Conservation (phyloP, 2,113 vertebrate genomes). For the Oreochromis spilurus region DNA sequence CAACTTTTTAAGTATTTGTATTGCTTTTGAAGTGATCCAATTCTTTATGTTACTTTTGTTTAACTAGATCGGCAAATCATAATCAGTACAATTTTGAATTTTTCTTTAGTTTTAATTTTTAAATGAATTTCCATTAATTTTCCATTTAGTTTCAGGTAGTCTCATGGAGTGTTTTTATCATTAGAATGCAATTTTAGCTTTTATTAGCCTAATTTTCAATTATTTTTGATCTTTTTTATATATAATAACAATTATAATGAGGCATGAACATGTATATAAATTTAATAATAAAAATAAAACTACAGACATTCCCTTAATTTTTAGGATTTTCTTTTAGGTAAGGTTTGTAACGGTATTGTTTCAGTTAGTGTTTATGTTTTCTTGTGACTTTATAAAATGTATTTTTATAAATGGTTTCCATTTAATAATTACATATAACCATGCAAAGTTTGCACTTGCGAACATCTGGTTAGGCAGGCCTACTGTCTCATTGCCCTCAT, state of each 20-base stretch:
- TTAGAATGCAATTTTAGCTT: too few species aligned
- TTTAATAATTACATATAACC: neutral
- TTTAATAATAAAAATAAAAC: neutral
- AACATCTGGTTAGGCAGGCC: neutral
- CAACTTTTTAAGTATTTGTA: neutral
- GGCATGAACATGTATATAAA: neutral
- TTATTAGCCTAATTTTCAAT: neutral
- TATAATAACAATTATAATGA: neutral
- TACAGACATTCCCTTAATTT: neutral
- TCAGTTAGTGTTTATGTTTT: neutral
- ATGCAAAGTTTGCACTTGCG: neutral
- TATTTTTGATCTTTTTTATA: neutral
- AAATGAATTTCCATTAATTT: neutral
- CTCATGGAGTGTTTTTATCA: too few species aligned
- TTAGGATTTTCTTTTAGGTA: neutral
- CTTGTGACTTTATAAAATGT: neutral
- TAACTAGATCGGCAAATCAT: neutral
- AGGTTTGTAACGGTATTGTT: neutral
- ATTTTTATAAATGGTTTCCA: neutral
- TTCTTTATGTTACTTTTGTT: neutral
- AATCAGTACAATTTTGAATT: neutral
- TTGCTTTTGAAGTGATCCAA: neutral
- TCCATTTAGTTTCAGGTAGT: neutral
- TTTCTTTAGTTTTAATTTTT: neutral
- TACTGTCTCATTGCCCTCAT: neutral